Evolutionary conservation across 1,140 invertebrate species (phyloP), one percentile per base, ranked within the genome.

Genomic region (Bombus sibiricus): DNA sequence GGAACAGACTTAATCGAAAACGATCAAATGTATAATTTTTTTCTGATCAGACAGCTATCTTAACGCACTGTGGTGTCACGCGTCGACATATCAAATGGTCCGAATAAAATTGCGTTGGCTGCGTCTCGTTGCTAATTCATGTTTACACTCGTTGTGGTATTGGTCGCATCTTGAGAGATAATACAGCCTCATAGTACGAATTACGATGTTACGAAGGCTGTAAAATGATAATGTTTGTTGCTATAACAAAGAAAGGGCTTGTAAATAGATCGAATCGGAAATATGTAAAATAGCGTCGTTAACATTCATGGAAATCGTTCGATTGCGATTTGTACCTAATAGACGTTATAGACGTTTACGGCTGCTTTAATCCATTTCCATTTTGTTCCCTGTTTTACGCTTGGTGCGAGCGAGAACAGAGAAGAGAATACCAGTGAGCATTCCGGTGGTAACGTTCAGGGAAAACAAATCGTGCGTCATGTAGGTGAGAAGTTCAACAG

Each of bases 391-490:
- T 9, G 28, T 83, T 77, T 57, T 12, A 57, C 5, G 25, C 28
- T 77, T 66, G 47, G 18, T 53, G 47, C 47, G 47, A 53, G 47
- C 37, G 53, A 57, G 69, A 12, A 43, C 15, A 32, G 25, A 2
- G 8, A 13, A 32, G 43, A 75, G 28, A 77, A 69, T 41, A 28
- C 43, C 15, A 37, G 8, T 15, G n/a, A 39, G n/a, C 47, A 72
- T 72, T 80, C 47, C 53, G 25, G 32, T 25, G 78, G 74, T 86
- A 88, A 86, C 68, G 62, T 68, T 37, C 28, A 32, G 71, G 66
- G 85, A 80, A 87, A 90, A 89, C 88, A 89, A 89, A 90, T 90
- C 57, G 88, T 69, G 73, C 88, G 64, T 87, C 79, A 74, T 83
- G 88, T 81, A 79, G 57, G 72, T 75, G 72, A 57, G 80, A 78